Evolutionary conservation across 1,140 invertebrate genomes (phyloP).

Genomic region (Diorhabda carinulata): DNA sequence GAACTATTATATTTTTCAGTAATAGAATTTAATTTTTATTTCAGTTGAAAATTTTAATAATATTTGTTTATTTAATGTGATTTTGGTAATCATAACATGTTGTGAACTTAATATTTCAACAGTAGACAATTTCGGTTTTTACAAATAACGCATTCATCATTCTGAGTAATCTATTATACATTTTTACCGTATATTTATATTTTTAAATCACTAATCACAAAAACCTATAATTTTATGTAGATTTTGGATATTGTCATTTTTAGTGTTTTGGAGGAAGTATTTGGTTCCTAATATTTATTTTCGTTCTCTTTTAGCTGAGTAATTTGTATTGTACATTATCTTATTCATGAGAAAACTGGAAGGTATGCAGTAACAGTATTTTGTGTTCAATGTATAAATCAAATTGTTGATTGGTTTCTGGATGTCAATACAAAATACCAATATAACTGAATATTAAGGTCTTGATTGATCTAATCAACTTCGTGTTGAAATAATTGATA

Average conservation of each 20-base stretch:
- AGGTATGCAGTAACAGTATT: too few relatives aligned
- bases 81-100: background rate
- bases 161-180: slow-evolving; percentile 26
- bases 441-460: too few relatives aligned
- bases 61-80: too few relatives aligned
- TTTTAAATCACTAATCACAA: slow-evolving; percentile 26
- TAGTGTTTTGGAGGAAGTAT: slow-evolving; percentile 11
- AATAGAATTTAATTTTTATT: too few relatives aligned
- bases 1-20: too few relatives aligned
- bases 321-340: background rate
- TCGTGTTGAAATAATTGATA: too few relatives aligned
- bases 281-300: background rate
- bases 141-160: background rate
- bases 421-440: too few relatives aligned
- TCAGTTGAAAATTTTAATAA: too few relatives aligned
- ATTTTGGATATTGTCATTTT: slow-evolving; percentile 27
- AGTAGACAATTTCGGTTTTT: background rate
- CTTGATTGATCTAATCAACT: too few relatives aligned
- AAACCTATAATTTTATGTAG: slow-evolving; percentile 15
- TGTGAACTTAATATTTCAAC: background rate
- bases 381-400: too few relatives aligned
- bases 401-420: too few relatives aligned
- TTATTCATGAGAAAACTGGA: background rate
- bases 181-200: slow-evolving; percentile 20
- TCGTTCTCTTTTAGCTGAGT: background rate